Evolutionary conservation across 2,113 vertebrate species (phyloP).

Genomic region (Lophotis ruficrista): DNA sequence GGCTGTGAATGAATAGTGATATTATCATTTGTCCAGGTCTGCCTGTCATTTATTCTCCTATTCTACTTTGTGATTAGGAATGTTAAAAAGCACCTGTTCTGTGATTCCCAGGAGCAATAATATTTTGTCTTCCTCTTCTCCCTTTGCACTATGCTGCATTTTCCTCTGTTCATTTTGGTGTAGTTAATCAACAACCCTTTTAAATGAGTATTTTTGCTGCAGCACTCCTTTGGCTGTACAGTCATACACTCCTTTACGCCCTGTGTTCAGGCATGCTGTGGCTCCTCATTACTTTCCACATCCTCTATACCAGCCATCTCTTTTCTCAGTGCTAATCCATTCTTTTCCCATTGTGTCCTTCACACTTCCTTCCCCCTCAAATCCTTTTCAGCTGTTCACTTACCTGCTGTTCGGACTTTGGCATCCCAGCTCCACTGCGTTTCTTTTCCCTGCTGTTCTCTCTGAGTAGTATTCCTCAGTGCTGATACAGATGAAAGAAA

Average conservation of each 20-base stretch:
- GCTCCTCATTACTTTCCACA: neutral
- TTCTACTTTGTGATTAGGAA: neutral
- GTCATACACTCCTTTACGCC: neutral
- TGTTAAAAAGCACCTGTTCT: rapidly evolving
- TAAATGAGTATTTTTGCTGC: neutral
- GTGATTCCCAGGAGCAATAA: neutral
- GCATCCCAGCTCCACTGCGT: neutral
- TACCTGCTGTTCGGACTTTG: neutral
- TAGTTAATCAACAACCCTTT: neutral
- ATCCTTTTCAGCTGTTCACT: neutral
- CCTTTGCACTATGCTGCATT: neutral
- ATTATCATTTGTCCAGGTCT: neutral
- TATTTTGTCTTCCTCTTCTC: neutral
- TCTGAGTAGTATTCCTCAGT: neutral
- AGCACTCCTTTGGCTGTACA: rapidly evolving
- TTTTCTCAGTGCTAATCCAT: neutral
- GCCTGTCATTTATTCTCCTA: neutral
- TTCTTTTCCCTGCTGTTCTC: neutral
- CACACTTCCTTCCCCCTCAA: neutral
- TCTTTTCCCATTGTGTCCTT: neutral
- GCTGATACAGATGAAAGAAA: neutral
- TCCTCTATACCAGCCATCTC: neutral
- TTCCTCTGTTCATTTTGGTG: neutral
- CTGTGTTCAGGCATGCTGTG: neutral
- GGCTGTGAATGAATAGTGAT: neutral